Evolutionary conservation across 1,140 invertebrate species (phyloP).

Genomic region (Rhopalosiphum padi): DNA sequence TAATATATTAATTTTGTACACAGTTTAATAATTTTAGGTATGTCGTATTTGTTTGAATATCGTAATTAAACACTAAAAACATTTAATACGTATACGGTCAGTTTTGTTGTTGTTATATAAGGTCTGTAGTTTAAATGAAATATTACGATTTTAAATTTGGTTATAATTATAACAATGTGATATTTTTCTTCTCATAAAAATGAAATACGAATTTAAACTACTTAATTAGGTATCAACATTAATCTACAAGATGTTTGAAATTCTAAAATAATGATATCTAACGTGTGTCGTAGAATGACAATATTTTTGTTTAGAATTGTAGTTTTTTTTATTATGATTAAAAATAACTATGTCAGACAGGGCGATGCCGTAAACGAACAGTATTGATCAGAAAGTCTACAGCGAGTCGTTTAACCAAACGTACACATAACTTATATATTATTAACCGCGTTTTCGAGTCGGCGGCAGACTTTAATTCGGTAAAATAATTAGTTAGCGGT

Average conservation of each 20-base stretch:
- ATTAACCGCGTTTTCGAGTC: neutral
- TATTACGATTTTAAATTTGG: neutral
- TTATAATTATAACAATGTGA: neutral
- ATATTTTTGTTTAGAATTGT: neutral
- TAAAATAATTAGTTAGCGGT: neutral
- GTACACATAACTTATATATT: neutral
- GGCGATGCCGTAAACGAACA: neutral
- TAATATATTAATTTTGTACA: neutral
- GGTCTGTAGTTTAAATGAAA: neutral
- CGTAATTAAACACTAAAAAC: neutral
- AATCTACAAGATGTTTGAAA: neutral
- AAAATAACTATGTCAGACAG: neutral
- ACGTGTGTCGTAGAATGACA: neutral
- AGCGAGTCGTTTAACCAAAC: neutral
- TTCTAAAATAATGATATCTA: neutral
- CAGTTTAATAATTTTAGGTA: neutral
- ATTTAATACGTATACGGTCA: neutral
- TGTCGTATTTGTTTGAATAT: neutral
- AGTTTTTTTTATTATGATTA: neutral
- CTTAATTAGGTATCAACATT: neutral
- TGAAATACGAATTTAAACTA: neutral
- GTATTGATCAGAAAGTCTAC: slow-evolving; percentile 6
- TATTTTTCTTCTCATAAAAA: neutral
- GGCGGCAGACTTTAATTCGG: neutral
- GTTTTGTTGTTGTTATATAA: neutral